Conservation (phyloP, 1,140 invertebrate genomes). For the Bombus terrestris region DNA sequence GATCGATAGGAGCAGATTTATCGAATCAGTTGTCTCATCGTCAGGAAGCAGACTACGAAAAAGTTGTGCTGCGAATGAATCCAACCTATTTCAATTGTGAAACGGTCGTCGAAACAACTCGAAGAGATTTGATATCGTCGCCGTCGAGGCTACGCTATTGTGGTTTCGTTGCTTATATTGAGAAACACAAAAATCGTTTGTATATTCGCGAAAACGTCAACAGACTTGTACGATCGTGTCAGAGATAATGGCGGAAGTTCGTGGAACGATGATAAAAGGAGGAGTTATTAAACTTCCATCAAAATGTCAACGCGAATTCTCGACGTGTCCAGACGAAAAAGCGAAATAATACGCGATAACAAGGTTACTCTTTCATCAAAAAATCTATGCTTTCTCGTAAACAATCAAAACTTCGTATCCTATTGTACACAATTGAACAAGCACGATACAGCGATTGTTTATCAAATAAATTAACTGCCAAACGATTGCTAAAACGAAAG, state of each 20-base stretch:
- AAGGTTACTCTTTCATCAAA: too few relatives aligned
- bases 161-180: not conserved
- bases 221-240: not conserved
- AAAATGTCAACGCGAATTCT: not conserved
- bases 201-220: not conserved
- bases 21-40: too few relatives aligned
- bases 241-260: not conserved
- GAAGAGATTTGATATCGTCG: too few relatives aligned
- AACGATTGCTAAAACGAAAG: not conserved
- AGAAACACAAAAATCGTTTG: conserved; percentile 15
- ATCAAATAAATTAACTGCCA: not conserved
- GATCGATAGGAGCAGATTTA: too few relatives aligned
- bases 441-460: too few relatives aligned
- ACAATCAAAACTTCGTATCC: too few relatives aligned
- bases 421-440: too few relatives aligned
- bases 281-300: not conserved
- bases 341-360: not conserved
- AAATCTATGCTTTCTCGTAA: too few relatives aligned
- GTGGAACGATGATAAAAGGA: not conserved
- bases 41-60: too few relatives aligned
- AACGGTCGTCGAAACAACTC: not conserved
- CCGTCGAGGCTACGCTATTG: not conserved
- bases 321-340: not conserved
- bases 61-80: too few relatives aligned
- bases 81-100: not conserved